Evolutionary conservation across 37 sponge, comb jelly and placozoan genomes (phyloP), one percentile per base, ranked within the genome.

Genomic region (Cliona cf. orientalis): DNA sequence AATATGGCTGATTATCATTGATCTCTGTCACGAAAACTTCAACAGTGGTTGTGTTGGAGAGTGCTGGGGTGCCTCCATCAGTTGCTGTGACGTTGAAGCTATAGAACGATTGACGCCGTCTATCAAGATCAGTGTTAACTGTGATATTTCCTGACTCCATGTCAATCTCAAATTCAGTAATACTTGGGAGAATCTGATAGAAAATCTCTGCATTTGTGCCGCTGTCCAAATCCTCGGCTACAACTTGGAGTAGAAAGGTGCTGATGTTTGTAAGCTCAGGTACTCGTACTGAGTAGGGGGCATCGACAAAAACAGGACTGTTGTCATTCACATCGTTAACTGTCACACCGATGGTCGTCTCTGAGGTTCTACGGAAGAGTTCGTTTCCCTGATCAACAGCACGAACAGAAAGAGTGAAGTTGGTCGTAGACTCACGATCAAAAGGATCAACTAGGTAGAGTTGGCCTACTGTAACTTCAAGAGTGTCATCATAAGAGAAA

Each of bases 321-420:
- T 90, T 86, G 41, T 86, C 87, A 68, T 86, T 91, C 28, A 28
- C 58, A 29, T 91, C 86, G 0, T 4, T 1, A 45, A 91, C 75
- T 12, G 4, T 35, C 41, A 86, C 82, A 1, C 22, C 29, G 41
- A 83, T 35, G 28, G 21, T 39, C 23, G 46, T 2, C 12, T 58
- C 43, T 14, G 77, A 32, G 14, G 82, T 76, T 38, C 34, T 88
- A 5, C 72, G 28, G 42, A 82, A 82, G 22, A 69, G n/a, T 11
- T 41, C 37, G 33, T 81, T 42, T 2, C 71, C 83, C 4, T 45
- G 53, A 63, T 94, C 95, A 31, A 55, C 37, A 7, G 88, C 94
- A 28, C 1, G 19, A 6, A 92, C 64, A 21, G 80, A 42, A 9
- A 92, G 39, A 60, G 62, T 81, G 79, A 88, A 78, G 61, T 53